Percentiles rank a stretch among this genome's conserved stretches.
phyloP scores from a whole-genome alignment of 1,140 invertebrate genomes.

The Vanessa atalanta region DNA sequence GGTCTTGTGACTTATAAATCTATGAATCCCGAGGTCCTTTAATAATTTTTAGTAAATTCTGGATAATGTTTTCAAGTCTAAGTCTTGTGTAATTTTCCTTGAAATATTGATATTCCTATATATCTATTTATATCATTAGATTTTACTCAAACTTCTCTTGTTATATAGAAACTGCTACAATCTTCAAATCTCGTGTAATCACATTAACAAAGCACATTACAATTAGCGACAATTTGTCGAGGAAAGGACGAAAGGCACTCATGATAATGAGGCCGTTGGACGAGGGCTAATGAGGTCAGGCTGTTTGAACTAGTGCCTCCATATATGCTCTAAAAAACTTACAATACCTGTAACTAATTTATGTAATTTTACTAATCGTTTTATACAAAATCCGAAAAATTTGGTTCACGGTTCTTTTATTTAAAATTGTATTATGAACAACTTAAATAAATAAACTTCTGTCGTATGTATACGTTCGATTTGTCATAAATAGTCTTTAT shows the following conservation, averaged over 20 bases:
- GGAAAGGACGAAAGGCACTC: slow-evolving; percentile 44
- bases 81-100: too few species aligned
- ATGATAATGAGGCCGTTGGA: slow-evolving; percentile 51
- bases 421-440: too few species aligned
- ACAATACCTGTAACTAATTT: background rate
- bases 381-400: background rate
- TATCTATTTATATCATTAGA: background rate
- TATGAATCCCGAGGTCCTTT: too few species aligned
- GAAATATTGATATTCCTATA: too few species aligned
- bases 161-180: background rate
- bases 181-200: slow-evolving; percentile 12
- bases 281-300: slow-evolving; percentile 48
- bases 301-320: slow-evolving; percentile 19
- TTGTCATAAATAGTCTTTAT: too few species aligned
- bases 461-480: too few species aligned
- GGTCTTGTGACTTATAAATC: too few species aligned
- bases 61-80: too few species aligned
- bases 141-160: background rate
- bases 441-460: too few species aligned
- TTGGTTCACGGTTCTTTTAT: too few species aligned
- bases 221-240: slow-evolving; percentile 39
- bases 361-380: background rate
- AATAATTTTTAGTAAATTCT: too few species aligned
- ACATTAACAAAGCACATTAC: slow-evolving; percentile 40
- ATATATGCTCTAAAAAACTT: background rate